Evolutionary conservation across 2,888 invertebrate species (phyloP).

Genomic region (Pristionchus maxplancki): DNA sequence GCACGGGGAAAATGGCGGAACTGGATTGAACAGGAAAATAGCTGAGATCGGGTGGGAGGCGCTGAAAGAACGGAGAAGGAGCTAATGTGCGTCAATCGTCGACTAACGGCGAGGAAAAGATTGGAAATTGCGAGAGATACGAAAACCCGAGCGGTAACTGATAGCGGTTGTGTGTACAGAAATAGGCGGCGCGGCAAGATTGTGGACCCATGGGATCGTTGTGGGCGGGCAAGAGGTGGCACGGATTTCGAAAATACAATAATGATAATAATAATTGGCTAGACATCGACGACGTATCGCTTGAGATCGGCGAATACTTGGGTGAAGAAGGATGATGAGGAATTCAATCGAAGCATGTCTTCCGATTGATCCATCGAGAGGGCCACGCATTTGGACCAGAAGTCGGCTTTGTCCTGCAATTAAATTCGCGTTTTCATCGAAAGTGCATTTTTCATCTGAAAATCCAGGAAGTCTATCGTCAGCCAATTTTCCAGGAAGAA

Average conservation of each 20-base stretch:
- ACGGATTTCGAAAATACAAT: background rate
- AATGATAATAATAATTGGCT: background rate
- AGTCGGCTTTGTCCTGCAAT: constrained; percentile 88
- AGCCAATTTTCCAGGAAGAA: constrained; percentile 26
- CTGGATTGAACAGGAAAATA: background rate
- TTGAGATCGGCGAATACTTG: constrained; percentile 99
- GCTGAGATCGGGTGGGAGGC: background rate
- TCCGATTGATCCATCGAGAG: constrained; percentile 93
- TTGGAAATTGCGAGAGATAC: background rate
- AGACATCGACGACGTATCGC: constrained; percentile 61
- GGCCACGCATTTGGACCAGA: constrained; percentile 96
- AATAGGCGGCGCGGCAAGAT: background rate
- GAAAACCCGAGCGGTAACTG: background rate
- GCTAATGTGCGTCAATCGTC: background rate
- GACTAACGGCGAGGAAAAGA: background rate
- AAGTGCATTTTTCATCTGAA: background rate
- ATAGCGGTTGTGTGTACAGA: background rate
- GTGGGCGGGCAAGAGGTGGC: background rate
- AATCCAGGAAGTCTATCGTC: background rate
- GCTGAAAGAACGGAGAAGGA: background rate
- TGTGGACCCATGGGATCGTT: background rate
- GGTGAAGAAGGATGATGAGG: constrained; percentile 97
- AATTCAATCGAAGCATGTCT: constrained; percentile 97
- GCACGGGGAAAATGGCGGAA: background rate
- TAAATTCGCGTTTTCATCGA: background rate